These are phyloP conservation scores for Podotricha telesiphe DNA, from an alignment of 2,888 invertebrate species.

Conservation along the genomic window DNA sequence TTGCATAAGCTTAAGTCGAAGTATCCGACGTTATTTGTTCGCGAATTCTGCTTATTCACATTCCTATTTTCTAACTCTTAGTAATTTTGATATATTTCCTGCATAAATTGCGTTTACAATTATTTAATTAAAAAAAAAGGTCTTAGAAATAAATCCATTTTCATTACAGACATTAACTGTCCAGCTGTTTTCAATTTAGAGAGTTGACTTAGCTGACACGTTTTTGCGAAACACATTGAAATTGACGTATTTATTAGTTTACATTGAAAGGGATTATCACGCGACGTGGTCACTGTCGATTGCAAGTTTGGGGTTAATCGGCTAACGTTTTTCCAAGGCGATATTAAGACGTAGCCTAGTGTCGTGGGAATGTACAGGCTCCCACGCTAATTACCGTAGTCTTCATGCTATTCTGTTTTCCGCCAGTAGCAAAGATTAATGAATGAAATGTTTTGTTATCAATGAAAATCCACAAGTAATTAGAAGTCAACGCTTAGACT, in stretches of 20 bases:
- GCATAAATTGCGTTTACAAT: neutral
- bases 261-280: slow-evolving; percentile 24
- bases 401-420: slow-evolving; percentile 60
- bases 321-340: slow-evolving; percentile 54
- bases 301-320: slow-evolving; percentile 31
- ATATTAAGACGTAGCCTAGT: slow-evolving; percentile 60
- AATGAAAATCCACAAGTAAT: slow-evolving; percentile 52
- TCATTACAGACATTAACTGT: no score
- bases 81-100: neutral
- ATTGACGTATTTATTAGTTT: slow-evolving; percentile 22
- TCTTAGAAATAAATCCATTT: neutral
- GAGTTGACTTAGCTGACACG: neutral
- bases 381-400: slow-evolving; percentile 74
- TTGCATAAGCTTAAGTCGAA: slow-evolving; percentile 46
- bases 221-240: slow-evolving; percentile 17
- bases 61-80: neutral
- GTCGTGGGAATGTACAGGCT: slow-evolving; percentile 71
- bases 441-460: slow-evolving; percentile 58
- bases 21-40: slow-evolving; percentile 5
- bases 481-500: neutral
- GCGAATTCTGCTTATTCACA: neutral
- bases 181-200: slow-evolving; percentile 16
- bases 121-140: neutral
- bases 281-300: slow-evolving; percentile 25
- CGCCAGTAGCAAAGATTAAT: slow-evolving; percentile 60